phyloP scores from a whole-genome alignment of 1,140 invertebrate genomes.

The Micrasema minimum region DNA sequence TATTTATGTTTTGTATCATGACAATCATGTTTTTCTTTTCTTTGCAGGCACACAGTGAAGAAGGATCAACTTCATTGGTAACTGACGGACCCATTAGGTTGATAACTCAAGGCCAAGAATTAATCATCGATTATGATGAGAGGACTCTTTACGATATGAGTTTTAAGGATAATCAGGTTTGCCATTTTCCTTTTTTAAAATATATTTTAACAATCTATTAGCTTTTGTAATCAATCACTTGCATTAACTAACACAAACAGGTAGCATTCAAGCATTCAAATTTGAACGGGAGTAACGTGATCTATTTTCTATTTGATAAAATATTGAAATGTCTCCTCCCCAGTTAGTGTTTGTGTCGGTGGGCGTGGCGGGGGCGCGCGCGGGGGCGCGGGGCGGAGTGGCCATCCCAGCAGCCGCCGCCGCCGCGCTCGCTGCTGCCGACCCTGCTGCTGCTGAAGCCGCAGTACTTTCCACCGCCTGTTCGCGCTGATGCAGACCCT shows the following conservation, averaged over 20 bases:
- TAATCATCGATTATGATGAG: constrained; percentile 93
- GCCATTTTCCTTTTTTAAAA: constrained; percentile 2
- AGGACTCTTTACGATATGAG: constrained; percentile 89
- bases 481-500: constrained; percentile 91
- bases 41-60: constrained; percentile 63
- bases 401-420: constrained; percentile 81
- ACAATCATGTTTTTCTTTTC: constrained; percentile 1
- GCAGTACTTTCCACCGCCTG: constrained; percentile 89
- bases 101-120: constrained; percentile 93
- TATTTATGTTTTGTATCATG: constrained; percentile 9
- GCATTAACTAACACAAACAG: no score
- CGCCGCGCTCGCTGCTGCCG: constrained; percentile 83
- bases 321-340: constrained; percentile 37
- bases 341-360: constrained; percentile 91
- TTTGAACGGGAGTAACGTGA: no score
- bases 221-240: no score
- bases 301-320: no score
- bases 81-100: constrained; percentile 88
- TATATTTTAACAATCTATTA: background rate
- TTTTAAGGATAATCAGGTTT: constrained; percentile 85
- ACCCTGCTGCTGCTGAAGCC: constrained; percentile 85
- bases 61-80: constrained; percentile 71
- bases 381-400: constrained; percentile 76
- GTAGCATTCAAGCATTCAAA: no score
- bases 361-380: constrained; percentile 67